Evolutionary conservation across 1,140 invertebrate species (phyloP), one percentile per base, ranked within the genome.

Genomic region (Oreohelix idahoensis): DNA sequence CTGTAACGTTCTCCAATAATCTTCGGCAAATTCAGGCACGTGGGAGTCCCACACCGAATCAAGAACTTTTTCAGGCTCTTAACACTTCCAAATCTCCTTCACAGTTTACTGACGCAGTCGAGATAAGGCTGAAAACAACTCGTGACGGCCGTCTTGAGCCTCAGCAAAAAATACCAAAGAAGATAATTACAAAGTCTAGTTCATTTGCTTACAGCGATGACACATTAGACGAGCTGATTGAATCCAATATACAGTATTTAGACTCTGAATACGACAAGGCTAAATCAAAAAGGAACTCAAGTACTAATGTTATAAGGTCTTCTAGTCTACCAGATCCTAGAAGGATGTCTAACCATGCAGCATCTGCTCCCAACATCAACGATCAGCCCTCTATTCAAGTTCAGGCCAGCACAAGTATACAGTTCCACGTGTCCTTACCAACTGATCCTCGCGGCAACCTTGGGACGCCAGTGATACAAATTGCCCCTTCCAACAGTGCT

Each of bases 201-300:
- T 35, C 49, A 26, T 63, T 80, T 63, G 53, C 83, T 29, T 79
- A 88, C 71, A 88, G 87, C 81, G 89, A 89, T n/a, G 90, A 91
- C 81, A 90, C 90, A 0, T 71, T 91, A 15, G 90, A 91, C 77
- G 90, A 91, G 53, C 83, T 91, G 5, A 89, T 91, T 23, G 89
- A 90, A 81, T 91, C 90, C 17, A 91, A 91, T 66, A 90, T 89
- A 76, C 89, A 90, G 75, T 91, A 90, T 81, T 71, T 91, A 29
- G 88, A 90, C 78, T 87, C 86, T 83, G 89, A 90, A 76, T 87
- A 89, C 26, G 88, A 80, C 58, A 81, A 82, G 32, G 51, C 70
- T 17, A 83, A 79, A 39, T 8, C 58, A 32, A 84, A 82, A 35
- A 82, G 66, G 51, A 36, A 29, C 1, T 23, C 35, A 2, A 32